Conservation (phyloP, 1,140 invertebrate genomes). For the Saxidomus purpurata region DNA sequence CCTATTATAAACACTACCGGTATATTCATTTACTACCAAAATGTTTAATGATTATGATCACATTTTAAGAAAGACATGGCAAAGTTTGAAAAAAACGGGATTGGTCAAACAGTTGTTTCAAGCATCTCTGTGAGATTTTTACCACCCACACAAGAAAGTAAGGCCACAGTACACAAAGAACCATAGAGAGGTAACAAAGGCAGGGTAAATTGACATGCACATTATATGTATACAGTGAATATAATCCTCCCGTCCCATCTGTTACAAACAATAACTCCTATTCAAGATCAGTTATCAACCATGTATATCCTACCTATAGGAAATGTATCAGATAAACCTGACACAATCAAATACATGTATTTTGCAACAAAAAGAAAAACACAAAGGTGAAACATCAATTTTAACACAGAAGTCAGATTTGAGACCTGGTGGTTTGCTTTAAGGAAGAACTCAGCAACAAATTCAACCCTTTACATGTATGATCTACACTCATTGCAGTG, state of each 20-base stretch:
- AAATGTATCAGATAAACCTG: slow-evolving; percentile 1
- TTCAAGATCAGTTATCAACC: background rate
- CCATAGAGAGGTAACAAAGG: background rate
- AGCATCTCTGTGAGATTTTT: background rate
- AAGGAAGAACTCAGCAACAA: no score
- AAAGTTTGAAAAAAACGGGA: no score
- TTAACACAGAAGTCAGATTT: no score
- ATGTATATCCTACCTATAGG: background rate
- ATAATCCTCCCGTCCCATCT: background rate
- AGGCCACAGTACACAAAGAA: background rate
- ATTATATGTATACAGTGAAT: background rate
- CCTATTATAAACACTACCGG: no score
- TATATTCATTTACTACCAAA: no score
- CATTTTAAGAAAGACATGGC: no score
- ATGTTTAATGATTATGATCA: no score
- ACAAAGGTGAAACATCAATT: no score
- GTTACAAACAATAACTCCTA: slow-evolving; percentile 14
- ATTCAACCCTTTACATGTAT: no score
- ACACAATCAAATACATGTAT: background rate
- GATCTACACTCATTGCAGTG: no score
- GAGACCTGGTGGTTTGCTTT: no score
- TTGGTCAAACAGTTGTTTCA: background rate
- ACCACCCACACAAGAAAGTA: background rate
- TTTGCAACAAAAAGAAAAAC: background rate
- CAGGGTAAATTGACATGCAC: background rate